phyloP scores from a whole-genome alignment of 2,113 vertebrate genomes.

The Dromaius novaehollandiae region DNA sequence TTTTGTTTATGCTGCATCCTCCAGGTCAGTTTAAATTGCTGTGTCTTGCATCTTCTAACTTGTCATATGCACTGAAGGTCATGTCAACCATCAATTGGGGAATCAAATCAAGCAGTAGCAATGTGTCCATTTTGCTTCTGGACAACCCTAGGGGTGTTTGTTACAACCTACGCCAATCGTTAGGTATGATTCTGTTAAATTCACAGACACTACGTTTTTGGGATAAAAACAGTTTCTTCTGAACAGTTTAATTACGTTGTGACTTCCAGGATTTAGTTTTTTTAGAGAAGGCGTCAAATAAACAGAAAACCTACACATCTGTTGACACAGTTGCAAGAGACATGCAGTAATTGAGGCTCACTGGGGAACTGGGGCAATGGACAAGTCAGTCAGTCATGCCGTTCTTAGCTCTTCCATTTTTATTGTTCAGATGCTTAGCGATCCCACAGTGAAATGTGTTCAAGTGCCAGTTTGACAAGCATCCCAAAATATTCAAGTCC shows the following conservation, averaged over 20 bases:
- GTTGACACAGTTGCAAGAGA: background rate
- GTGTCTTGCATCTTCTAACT: background rate
- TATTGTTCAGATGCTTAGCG: background rate
- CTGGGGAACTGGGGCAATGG: background rate
- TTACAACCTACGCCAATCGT: background rate
- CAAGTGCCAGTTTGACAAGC: background rate
- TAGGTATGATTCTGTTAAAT: background rate
- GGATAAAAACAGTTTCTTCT: background rate
- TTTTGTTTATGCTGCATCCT: background rate
- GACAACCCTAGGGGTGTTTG: background rate
- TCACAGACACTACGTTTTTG: background rate
- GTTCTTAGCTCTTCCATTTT: background rate
- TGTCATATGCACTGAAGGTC: background rate
- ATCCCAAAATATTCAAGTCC: background rate
- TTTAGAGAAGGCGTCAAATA: background rate
- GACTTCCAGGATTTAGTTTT: background rate
- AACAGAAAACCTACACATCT: background rate
- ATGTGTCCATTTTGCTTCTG: background rate
- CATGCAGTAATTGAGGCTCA: background rate
- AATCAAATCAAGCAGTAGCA: conserved; percentile 13
- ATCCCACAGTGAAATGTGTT: background rate
- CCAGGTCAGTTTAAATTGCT: background rate
- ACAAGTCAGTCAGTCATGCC: background rate
- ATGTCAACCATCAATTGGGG: background rate
- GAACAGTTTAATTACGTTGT: background rate